phyloP scores from a whole-genome alignment of 37 sponge, comb jelly and placozoan species.

The Eunapius fragilis region DNA sequence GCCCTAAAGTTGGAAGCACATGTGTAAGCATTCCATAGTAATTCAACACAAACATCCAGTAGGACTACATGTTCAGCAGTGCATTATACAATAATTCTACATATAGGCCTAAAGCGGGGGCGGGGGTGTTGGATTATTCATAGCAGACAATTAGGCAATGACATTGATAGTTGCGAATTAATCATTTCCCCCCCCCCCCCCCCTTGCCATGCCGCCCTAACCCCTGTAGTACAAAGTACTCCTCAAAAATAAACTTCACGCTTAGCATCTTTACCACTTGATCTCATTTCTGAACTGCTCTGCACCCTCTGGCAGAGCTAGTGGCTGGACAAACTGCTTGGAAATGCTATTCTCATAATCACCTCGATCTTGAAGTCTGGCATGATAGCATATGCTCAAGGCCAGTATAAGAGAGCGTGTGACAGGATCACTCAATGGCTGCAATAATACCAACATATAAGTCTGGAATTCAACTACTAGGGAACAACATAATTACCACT shows the following conservation, averaged over 20 bases:
- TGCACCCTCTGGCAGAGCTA: constrained; percentile 41
- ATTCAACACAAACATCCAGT: too few relatives aligned
- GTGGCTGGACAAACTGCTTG: constrained; percentile 39
- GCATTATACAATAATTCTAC: too few relatives aligned
- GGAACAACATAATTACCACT: not conserved
- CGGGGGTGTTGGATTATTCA: too few relatives aligned
- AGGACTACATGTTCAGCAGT: too few relatives aligned
- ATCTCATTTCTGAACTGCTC: constrained; percentile 62
- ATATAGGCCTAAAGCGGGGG: too few relatives aligned
- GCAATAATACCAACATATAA: not conserved
- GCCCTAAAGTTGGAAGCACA: too few relatives aligned
- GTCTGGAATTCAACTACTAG: not conserved
- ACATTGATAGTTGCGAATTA: too few relatives aligned
- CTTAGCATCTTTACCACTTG: constrained; percentile 37
- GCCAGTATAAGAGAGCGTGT: constrained; percentile 60
- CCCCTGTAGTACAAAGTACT: too few relatives aligned
- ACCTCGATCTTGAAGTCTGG: constrained; percentile 63
- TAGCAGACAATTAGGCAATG: too few relatives aligned
- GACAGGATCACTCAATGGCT: not conserved
- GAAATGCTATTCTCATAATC: constrained; percentile 57
- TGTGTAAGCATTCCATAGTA: too few relatives aligned
- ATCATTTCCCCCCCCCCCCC: too few relatives aligned
- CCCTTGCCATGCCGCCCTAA: too few relatives aligned
- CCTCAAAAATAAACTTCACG: not conserved
- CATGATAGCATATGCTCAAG: constrained; percentile 84